Base-by-base conservation (phyloP, 2,113 vertebrate genomes). In the Vombatus ursinus region DNA sequence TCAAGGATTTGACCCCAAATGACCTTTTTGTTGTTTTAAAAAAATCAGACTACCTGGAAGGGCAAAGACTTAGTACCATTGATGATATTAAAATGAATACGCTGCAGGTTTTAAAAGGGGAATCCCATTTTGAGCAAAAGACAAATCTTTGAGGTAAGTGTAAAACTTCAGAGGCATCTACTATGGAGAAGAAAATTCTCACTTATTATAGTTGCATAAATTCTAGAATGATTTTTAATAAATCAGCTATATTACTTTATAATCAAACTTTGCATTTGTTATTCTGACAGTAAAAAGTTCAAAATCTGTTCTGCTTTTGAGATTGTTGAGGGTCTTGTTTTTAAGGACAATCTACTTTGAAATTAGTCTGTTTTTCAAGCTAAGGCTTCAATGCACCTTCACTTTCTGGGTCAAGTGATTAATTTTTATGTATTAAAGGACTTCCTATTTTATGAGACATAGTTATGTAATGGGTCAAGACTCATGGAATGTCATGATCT, bases 391-490 rank as follows among this genome's bases (percentile, higher is more conserved):
- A 84, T 91, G 44, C 93, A 92, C 44, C 92, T 96, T 96, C 89
- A 94, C 94, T 96, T 97, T 97, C 97, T 96, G 95, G 91, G 92
- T 94, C 96, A 97, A 95, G 48, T 84, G 94, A 97, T 96, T 96
- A 97, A 97, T 93, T 95, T 61, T 47, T 96, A 68, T 89, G 96
- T 96, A 95, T 96, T 96, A 96, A 97, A 97, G 93, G 96, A 97
- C 96, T 96, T 97, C 95, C 96, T 97, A 50, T 96, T 97, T 97
- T 96, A 97, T 96, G 97, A 96, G 93, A 96, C 96, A 93, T 96
- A 96, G 97, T 97, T 97, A 96, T 89, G 49, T 93, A 97, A 94
- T 24, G 31, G 12, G 61, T 68, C 61, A 68, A 68, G 61, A 68
- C 37, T 68, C 12, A 37, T 68, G 31, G 12, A 68, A 68, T 68